phyloP scores from a whole-genome alignment of 2,797 vertebrate species.

The Mormyrops attenuatus region DNA sequence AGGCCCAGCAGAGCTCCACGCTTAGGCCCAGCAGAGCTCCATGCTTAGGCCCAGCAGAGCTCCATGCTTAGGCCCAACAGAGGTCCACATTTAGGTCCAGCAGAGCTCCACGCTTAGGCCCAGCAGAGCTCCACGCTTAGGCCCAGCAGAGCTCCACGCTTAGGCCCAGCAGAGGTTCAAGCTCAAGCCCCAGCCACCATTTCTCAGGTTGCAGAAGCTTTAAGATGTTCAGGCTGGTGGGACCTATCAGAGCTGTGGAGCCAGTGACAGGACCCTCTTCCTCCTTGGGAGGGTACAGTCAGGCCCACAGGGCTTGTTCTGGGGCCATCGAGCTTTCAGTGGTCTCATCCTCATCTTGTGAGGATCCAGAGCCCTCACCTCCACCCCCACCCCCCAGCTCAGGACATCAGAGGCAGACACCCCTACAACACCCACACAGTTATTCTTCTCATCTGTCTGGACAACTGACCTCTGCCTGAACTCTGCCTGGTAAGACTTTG shows the following conservation, averaged over 20 bases:
- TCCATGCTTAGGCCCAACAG: no score
- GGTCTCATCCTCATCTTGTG: background rate
- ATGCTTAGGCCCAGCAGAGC: no score
- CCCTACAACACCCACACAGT: background rate
- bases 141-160: no score
- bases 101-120: no score
- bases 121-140: no score
- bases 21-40: no score
- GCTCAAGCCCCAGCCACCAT: constrained; percentile 47
- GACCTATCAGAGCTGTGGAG: background rate
- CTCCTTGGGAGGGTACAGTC: background rate
- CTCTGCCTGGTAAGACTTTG: background rate
- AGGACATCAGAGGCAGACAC: background rate
- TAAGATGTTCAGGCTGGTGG: constrained; percentile 10
- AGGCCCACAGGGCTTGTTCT: background rate
- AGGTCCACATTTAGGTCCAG: no score
- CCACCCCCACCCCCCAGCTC: background rate
- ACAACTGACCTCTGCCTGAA: background rate
- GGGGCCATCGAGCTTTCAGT: background rate
- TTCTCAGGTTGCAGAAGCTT: constrained; percentile 35
- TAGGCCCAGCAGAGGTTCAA: constrained; percentile 55
- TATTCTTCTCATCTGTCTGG: background rate
- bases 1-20: no score
- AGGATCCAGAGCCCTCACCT: background rate
- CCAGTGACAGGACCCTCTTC: background rate